A percentile compares a stretch with the other conserved stretches of the same genome.
These are phyloP conservation scores for Rhineura floridana DNA, from an alignment of 2,113 vertebrate genomes.

Conservation along the genomic window DNA sequence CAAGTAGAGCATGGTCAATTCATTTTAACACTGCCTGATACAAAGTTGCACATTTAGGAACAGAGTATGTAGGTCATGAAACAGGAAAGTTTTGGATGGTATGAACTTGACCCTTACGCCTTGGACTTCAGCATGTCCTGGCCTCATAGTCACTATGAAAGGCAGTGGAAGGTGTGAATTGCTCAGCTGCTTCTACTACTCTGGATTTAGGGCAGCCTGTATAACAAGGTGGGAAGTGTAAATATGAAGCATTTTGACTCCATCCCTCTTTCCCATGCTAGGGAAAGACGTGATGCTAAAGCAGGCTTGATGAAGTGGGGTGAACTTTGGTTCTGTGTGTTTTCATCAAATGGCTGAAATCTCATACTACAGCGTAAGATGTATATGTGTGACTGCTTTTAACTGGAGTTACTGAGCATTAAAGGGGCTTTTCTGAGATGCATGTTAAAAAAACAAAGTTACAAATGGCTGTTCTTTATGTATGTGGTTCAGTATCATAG, in stretches of 20 bases:
- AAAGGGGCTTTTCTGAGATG: background rate
- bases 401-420: background rate
- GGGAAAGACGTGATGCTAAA: background rate
- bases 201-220: background rate
- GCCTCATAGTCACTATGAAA: background rate
- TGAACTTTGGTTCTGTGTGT: background rate
- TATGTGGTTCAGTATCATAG: background rate
- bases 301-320: background rate
- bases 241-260: background rate
- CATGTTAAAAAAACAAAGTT: background rate
- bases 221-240: constrained; percentile 10
- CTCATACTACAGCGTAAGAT: too few relatives aligned
- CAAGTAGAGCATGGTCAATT: background rate
- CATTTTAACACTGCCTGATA: background rate
- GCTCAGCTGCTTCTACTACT: constrained; percentile 29
- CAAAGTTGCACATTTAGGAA: background rate
- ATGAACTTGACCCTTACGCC: background rate
- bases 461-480: background rate
- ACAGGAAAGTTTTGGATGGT: background rate
- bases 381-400: background rate
- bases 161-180: constrained; percentile 22
- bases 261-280: background rate
- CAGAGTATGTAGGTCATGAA: background rate
- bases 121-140: background rate
- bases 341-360: background rate